phyloP scores from a whole-genome alignment of 92 coral and sea anemone genomes.

The Zoanthus sociatus region DNA sequence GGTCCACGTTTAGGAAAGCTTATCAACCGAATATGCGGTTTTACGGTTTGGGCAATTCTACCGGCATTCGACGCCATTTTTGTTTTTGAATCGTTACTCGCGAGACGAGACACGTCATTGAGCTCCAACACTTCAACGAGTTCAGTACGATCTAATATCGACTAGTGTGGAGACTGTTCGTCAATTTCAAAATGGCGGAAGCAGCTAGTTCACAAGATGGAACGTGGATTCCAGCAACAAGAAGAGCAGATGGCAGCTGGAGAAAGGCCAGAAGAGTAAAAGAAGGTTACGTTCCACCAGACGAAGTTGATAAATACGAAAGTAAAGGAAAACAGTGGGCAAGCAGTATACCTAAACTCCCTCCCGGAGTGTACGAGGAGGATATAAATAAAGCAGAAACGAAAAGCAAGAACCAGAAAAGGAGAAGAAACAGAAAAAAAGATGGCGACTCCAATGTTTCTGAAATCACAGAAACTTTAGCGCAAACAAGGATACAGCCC shows the following conservation, averaged over 20 bases:
- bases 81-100: not conserved
- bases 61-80: conserved; percentile 92
- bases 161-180: not conserved
- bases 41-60: conserved; percentile 73
- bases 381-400: conserved; percentile 51
- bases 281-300: conserved; percentile 96
- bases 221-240: conserved; percentile 95
- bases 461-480: conserved; percentile 63
- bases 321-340: conserved; percentile 98
- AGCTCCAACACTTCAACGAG: not conserved
- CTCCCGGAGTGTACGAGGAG: conserved; percentile 83
- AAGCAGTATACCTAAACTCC: conserved; percentile 73
- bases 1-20: conserved; percentile 84
- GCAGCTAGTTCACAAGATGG: conserved; percentile 45
- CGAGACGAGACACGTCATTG: not conserved
- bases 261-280: conserved; percentile 95
- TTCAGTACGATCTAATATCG: conserved; percentile 16
- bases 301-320: conserved; percentile 96
- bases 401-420: conserved; percentile 85
- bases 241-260: conserved; percentile 98
- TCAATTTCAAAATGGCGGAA: conserved; percentile 88
- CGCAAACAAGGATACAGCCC: conserved; percentile 44
- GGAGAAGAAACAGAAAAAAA: conserved; percentile 71
- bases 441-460: conserved; percentile 51
- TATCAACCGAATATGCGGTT: conserved; percentile 86